Conservation (phyloP, 1,140 invertebrate genomes). For the Procambarus clarkii region DNA sequence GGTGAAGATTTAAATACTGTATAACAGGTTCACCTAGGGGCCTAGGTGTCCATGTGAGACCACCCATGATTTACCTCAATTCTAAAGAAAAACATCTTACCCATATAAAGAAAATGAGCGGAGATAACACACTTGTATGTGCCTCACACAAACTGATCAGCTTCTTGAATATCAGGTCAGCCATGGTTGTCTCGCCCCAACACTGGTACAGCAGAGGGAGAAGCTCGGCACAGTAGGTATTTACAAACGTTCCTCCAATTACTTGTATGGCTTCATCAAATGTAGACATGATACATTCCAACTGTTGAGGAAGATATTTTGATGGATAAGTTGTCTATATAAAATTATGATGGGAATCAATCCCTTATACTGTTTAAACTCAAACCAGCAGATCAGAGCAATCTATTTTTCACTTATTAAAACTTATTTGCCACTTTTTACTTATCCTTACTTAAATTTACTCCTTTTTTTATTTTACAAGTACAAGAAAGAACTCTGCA, state of each 20-base stretch:
- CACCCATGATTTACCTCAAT: too few species aligned
- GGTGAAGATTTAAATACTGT: too few species aligned
- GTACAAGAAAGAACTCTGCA: too few species aligned
- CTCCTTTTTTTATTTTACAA: too few species aligned
- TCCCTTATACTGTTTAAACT: too few species aligned
- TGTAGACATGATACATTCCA: conserved; percentile 19
- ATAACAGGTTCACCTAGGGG: too few species aligned
- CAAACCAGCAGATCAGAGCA: too few species aligned
- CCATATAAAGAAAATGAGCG: conserved; percentile 23
- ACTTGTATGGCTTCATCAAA: conserved; percentile 24
- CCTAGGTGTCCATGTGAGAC: too few species aligned
- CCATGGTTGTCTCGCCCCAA: conserved; percentile 31
- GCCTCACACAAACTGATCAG: conserved; percentile 8
- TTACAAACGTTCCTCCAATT: conserved; percentile 31
- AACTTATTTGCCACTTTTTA: too few species aligned
- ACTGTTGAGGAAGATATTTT: conserved; percentile 10
- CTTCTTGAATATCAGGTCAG: conserved; percentile 21
- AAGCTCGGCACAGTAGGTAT: conserved; percentile 31
- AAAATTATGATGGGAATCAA: neutral
- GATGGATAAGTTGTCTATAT: neutral
- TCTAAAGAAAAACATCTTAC: neutral
- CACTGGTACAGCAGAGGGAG: conserved; percentile 38
- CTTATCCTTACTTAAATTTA: too few species aligned
- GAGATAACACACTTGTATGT: conserved; percentile 17
- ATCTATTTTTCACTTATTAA: too few species aligned